These are phyloP conservation scores for Alosa sapidissima DNA, from an alignment of 2,797 vertebrate genomes.

Conservation along the genomic window DNA sequence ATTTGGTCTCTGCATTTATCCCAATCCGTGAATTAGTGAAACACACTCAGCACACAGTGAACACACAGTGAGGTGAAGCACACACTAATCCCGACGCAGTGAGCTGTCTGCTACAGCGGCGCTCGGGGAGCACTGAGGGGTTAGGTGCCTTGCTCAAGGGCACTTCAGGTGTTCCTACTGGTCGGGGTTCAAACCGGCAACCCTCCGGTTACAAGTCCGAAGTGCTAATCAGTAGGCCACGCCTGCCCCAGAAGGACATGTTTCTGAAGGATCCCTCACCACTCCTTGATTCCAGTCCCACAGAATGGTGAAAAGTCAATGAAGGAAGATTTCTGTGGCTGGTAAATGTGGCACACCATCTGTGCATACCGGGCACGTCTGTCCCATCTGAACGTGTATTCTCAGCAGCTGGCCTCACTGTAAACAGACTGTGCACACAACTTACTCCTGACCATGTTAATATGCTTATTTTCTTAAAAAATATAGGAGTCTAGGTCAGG, in stretches of 20 bases:
- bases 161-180: no score
- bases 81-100: no score
- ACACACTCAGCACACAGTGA: no score
- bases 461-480: constrained; percentile 69
- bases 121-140: no score
- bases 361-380: constrained; percentile 44
- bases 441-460: constrained; percentile 56
- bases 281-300: constrained; percentile 61
- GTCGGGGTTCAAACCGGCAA: no score
- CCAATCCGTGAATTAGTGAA: no score
- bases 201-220: no score
- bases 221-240: no score
- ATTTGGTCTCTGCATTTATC: no score
- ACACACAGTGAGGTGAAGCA: no score
- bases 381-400: constrained; percentile 43
- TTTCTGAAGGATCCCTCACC: constrained; percentile 65
- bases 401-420: constrained; percentile 57
- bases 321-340: constrained; percentile 62
- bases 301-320: constrained; percentile 67
- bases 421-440: constrained; percentile 53
- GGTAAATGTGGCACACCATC: constrained; percentile 35
- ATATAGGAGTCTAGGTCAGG: not conserved
- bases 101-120: no score
- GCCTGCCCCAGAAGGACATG: constrained; percentile 45
- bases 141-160: no score